Evolutionary conservation across 2,113 vertebrate species (phyloP), one percentile per base, ranked within the genome.

Genomic region (Cryptotis parvus): DNA sequence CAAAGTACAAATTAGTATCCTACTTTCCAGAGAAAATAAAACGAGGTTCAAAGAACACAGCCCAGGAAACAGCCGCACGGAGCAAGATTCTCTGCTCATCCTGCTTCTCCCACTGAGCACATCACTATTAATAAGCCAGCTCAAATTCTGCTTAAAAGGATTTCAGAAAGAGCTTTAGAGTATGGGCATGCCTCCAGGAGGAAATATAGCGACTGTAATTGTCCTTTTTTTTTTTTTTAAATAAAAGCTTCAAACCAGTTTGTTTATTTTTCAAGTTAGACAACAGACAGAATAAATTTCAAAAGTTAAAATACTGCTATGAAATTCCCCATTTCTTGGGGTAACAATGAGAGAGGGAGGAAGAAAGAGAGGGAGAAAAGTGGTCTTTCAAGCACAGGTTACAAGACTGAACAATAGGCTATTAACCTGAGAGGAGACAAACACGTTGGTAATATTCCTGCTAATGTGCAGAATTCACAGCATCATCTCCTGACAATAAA

Each of bases 41-140:
- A 58, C 68, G 77, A 91, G 52, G 18, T 63, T 83, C 33, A 5
- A 58, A 45, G 69, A 35, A 82, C 39, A 49, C 10, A 78, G 43
- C 7, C 80, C 16, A 68, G 52, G 80, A 3, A 9, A 87, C 16
- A 78, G 39, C 49, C 58, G 76, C 43, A 41, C 10, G 77, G 84
- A 72, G 33, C 43, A 22, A 31, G 26, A 22, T 31, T 69, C 8
- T 49, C 63, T 88, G 78, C 58, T 84, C 76, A 86, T n/a, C 41
- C 74, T 39, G 37, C 39, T 4, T 0, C 18, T 83, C 91, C 84
- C 63, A 41, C 75, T n/a, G 72, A 95, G 89, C 78, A 85, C 43
- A 66, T 70, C 68, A 84, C 43, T 90, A 72, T 93, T 92, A 79
- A 94, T 87, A 91, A 95, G 87, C 63, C 94, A 87, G 88, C 81